A percentile compares a stretch with the other conserved stretches of the same genome.
Evolutionary conservation across 2,888 invertebrate species (phyloP).

Genomic region (Eupithecia pulchellata): DNA sequence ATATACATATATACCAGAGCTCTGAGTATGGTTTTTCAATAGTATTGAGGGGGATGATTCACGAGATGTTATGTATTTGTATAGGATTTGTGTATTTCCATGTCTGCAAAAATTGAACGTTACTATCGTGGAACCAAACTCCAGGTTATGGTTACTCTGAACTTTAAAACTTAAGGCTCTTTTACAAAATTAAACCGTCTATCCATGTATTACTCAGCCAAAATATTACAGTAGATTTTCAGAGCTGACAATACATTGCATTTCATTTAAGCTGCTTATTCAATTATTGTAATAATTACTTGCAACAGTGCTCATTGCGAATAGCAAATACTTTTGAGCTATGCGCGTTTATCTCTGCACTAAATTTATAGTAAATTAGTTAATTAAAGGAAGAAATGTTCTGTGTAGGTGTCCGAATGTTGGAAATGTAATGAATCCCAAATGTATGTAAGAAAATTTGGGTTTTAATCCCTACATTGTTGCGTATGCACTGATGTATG

Average conservation of each 20-base stretch:
- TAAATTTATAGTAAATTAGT: background rate
- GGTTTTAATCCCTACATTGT: constrained; percentile 2
- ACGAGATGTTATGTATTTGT: background rate
- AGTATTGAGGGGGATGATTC: background rate
- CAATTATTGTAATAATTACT: background rate
- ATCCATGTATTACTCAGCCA: background rate
- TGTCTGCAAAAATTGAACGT: background rate
- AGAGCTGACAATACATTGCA: background rate
- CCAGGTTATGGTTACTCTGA: background rate
- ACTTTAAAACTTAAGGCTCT: background rate
- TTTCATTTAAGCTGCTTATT: background rate
- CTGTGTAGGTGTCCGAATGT: constrained; percentile 13
- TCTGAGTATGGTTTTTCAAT: background rate
- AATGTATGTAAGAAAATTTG: background rate
- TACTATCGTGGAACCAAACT: background rate
- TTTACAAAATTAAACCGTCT: background rate
- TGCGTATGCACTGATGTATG: constrained; percentile 6
- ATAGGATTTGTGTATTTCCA: background rate
- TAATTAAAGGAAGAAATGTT: background rate
- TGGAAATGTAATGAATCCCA: constrained; percentile 17
- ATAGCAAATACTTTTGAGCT: background rate
- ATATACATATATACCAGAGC: background rate
- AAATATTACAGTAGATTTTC: background rate
- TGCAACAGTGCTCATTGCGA: background rate
- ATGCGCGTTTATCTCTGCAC: constrained; percentile 5